These are phyloP conservation scores for Meganola albula DNA, from an alignment of 2,888 invertebrate genomes.

Conservation along the genomic window DNA sequence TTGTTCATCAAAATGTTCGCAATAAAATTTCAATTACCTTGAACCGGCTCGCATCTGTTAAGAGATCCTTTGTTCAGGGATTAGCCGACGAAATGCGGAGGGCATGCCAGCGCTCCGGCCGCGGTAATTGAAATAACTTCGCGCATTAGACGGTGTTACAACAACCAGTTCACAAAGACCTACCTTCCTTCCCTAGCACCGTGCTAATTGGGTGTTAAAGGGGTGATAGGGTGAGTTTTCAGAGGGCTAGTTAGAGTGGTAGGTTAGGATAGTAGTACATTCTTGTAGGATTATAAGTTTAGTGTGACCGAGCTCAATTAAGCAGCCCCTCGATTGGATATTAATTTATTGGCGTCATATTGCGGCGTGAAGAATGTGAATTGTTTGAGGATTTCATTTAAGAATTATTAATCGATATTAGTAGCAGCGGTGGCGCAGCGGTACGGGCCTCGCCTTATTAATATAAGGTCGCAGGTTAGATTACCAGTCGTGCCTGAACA, in stretches of 20 bases:
- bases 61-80: conserved; percentile 51
- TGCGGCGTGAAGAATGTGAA: conserved; percentile 24
- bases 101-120: conserved; percentile 29
- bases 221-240: conserved; percentile 2
- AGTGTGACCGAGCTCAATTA: conserved; percentile 48
- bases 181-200: conserved; percentile 1
- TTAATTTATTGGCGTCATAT: conserved; percentile 52
- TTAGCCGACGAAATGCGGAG: conserved; percentile 46
- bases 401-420: conserved; percentile 19
- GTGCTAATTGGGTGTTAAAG: not conserved
- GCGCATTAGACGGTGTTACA: conserved; percentile 42
- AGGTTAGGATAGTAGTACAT: conserved; percentile 31
- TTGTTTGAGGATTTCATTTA: conserved; percentile 9
- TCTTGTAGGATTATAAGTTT: conserved; percentile 50
- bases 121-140: conserved; percentile 54
- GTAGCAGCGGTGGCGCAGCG: too few species aligned
- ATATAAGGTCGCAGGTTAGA: too few species aligned
- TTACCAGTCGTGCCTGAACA: too few species aligned
- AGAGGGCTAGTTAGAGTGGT: conserved; percentile 11
- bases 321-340: conserved; percentile 53
- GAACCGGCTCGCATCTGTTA: conserved; percentile 35
- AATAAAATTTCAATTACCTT: conserved; percentile 57
- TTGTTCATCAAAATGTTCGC: conserved; percentile 36
- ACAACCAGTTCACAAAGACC: conserved; percentile 20
- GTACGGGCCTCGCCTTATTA: too few species aligned